A percentile compares a stretch with the other conserved stretches of the same genome.
Conservation (phyloP, 1,140 invertebrate genomes). For the Halictus rubicundus region DNA sequence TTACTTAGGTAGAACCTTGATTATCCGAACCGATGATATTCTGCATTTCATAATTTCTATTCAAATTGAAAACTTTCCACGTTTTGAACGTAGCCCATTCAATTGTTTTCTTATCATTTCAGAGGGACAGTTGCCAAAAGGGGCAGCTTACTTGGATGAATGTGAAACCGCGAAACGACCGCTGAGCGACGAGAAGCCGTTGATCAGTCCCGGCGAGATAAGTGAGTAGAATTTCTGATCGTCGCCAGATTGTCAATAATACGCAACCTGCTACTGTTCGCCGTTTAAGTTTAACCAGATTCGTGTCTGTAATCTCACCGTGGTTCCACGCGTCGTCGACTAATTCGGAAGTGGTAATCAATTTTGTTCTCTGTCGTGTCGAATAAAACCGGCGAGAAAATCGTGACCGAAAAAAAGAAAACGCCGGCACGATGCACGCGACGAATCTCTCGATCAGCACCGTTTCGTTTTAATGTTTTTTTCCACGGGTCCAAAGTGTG, state of each 20-base stretch:
- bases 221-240: constrained; percentile 76
- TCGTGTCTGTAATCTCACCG: not conserved
- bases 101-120: too few species aligned
- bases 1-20: too few species aligned
- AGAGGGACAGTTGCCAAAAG: constrained; percentile 92
- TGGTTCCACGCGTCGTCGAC: not conserved
- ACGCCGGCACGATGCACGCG: not conserved
- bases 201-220: constrained; percentile 83
- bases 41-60: too few species aligned
- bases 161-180: constrained; percentile 78
- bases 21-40: too few species aligned
- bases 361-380: not conserved
- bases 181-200: constrained; percentile 80
- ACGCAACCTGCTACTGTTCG: not conserved
- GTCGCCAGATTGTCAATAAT: not conserved
- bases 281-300: not conserved
- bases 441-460: not conserved
- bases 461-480: not conserved
- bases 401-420: too few species aligned
- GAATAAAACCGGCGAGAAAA: too few species aligned
- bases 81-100: too few species aligned
- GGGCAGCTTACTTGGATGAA: constrained; percentile 87
- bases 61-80: too few species aligned
- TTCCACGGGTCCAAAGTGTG: not conserved
- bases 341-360: not conserved